These are phyloP conservation scores for Drosophila repleta DNA, from an alignment of 1,140 invertebrate genomes.

Conservation along the genomic window DNA sequence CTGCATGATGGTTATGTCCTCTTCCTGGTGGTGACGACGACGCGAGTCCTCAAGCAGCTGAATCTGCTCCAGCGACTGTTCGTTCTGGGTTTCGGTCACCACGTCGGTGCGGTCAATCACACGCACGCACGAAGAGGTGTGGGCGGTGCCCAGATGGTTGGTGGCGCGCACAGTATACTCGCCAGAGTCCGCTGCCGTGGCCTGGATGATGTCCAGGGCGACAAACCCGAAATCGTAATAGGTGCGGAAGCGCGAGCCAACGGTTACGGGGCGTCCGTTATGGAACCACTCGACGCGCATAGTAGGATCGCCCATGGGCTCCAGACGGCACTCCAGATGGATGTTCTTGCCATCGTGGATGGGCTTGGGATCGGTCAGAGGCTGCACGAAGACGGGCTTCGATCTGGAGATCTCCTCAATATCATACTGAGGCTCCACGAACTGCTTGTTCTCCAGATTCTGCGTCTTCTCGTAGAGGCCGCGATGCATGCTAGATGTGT, in stretches of 20 bases:
- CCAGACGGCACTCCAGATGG: slow-evolving; percentile 94
- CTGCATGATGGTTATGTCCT: slow-evolving; percentile 92
- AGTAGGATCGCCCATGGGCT: slow-evolving; percentile 97
- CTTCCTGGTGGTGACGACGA: slow-evolving; percentile 88
- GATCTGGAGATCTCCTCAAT: slow-evolving; percentile 97
- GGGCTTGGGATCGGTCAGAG: slow-evolving; percentile 91
- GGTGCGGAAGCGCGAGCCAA: slow-evolving; percentile 96
- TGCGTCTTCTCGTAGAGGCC: slow-evolving; percentile 94
- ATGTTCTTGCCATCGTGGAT: slow-evolving; percentile 95
- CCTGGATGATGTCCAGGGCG: slow-evolving; percentile 94
- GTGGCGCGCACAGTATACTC: slow-evolving; percentile 96
- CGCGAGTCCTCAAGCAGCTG: slow-evolving; percentile 95
- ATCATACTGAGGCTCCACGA: slow-evolving; percentile 93
- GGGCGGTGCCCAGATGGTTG: slow-evolving; percentile 95
- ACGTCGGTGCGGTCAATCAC: slow-evolving; percentile 93
- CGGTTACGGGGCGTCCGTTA: slow-evolving; percentile 93
- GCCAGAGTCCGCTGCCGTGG: slow-evolving; percentile 94
- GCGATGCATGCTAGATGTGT: slow-evolving; percentile 94
- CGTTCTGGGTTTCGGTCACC: slow-evolving; percentile 96
- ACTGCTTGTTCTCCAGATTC: slow-evolving; percentile 93
- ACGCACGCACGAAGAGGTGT: slow-evolving; percentile 94
- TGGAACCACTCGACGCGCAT: slow-evolving; percentile 98
- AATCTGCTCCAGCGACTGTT: slow-evolving; percentile 97
- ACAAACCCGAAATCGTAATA: slow-evolving; percentile 98
- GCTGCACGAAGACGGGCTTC: slow-evolving; percentile 95